Evolutionary conservation across 2,888 invertebrate genomes (phyloP).

Genomic region (Sphaerophoria taeniata): DNA sequence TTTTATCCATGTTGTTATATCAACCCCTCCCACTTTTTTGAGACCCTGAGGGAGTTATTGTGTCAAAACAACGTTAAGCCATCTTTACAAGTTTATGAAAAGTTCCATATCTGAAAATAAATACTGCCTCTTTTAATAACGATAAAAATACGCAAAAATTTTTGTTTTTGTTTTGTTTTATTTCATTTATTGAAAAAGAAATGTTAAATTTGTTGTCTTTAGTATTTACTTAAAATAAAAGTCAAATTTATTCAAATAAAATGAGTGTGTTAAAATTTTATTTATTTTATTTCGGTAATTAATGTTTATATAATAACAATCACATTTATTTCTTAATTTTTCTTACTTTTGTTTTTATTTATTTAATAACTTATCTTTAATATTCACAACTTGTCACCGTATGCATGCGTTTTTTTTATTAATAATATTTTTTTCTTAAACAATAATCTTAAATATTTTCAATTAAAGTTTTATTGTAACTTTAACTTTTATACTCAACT

Average conservation of each 20-base stretch:
- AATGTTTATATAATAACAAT: slow-evolving; percentile 81
- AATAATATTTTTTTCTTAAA: slow-evolving; percentile 1
- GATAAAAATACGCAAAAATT: too few species aligned
- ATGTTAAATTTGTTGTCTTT: too few species aligned
- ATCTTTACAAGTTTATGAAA: too few species aligned
- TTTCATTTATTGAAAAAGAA: too few species aligned
- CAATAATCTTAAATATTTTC: slow-evolving; percentile 51
- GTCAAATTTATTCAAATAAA: slow-evolving; percentile 50
- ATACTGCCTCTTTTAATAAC: too few species aligned
- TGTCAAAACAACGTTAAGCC: too few species aligned
- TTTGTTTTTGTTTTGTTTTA: too few species aligned
- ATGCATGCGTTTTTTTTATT: slow-evolving; percentile 63
- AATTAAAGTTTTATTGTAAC: slow-evolving; percentile 19
- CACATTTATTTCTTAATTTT: slow-evolving; percentile 80
- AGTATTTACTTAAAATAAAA: slow-evolving; percentile 8
- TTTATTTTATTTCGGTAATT: slow-evolving; percentile 65
- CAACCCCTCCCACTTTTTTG: too few species aligned
- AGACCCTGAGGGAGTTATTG: too few species aligned
- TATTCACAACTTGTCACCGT: slow-evolving; percentile 76
- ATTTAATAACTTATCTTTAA: slow-evolving; percentile 68
- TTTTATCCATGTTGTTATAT: too few species aligned
- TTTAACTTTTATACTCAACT: slow-evolving; percentile 21
- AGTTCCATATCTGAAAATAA: too few species aligned
- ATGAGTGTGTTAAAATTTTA: slow-evolving; percentile 65
- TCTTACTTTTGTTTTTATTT: slow-evolving; percentile 54